Evolutionary conservation across 1,140 invertebrate species (phyloP).

Genomic region (Tetraneura akinire): DNA sequence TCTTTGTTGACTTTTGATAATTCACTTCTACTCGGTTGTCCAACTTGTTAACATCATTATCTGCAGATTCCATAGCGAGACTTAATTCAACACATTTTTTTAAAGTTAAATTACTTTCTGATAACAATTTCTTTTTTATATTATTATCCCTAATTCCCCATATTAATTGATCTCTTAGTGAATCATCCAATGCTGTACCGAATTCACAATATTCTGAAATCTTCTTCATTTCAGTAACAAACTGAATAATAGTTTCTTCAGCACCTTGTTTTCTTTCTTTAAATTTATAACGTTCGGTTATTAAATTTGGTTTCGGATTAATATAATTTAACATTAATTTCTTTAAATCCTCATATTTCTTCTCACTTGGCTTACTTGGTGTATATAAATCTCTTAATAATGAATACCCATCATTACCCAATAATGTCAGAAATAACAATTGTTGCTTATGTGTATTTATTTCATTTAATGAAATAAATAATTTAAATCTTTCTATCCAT

Average conservation of each 20-base stretch:
- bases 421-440: not conserved
- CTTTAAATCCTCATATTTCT: not conserved
- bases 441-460: not conserved
- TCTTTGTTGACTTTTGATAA: not conserved
- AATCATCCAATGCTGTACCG: not conserved
- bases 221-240: not conserved
- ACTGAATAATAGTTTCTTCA: not conserved
- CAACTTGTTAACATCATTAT: not conserved
- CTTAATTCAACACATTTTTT: not conserved
- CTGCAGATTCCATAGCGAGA: not conserved
- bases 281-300: too few relatives aligned
- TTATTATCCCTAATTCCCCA: not conserved
- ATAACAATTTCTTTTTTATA: not conserved
- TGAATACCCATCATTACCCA: not conserved
- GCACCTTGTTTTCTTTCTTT: not conserved
- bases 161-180: not conserved
- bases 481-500: not conserved
- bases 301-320: not conserved
- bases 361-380: not conserved
- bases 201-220: constrained; percentile 8
- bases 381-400: not conserved
- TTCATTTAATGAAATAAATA: not conserved
- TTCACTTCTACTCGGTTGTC: not conserved
- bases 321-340: not conserved
- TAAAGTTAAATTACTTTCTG: not conserved